Percentiles rank a stretch among this genome's conserved stretches.
These are phyloP conservation scores for Fukomys damarensis DNA, from an alignment of 2,113 vertebrate species.

Conservation along the genomic window DNA sequence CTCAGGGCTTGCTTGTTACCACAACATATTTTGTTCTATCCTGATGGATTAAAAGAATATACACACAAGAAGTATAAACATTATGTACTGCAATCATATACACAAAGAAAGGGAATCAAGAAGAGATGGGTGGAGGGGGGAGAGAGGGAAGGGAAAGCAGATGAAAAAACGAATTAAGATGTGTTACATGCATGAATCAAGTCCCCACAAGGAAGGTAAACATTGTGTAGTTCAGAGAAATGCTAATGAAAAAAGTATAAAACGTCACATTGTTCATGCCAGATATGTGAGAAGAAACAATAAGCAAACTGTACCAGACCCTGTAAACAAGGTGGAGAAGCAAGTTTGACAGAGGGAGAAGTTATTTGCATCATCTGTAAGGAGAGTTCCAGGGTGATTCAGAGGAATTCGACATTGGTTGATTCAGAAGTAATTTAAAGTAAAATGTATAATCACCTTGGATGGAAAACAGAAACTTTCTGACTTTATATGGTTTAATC, in stretches of 20 bases:
- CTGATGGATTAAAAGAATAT: not conserved
- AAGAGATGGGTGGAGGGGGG: not conserved
- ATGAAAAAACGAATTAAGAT: not conserved
- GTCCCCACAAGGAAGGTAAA: not conserved
- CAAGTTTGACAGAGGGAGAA: not conserved
- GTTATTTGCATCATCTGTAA: not conserved
- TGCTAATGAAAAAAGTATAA: not conserved
- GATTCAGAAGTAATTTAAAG: not conserved
- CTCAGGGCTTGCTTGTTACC: not conserved
- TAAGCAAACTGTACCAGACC: not conserved
- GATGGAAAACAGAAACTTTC: not conserved
- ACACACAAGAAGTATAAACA: not conserved
- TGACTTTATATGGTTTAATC: not conserved
- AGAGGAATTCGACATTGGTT: not conserved
- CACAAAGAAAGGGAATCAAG: not conserved
- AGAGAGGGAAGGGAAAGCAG: not conserved
- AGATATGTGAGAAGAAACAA: not conserved
- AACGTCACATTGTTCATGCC: not conserved
- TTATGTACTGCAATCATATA: not conserved
- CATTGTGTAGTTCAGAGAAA: not conserved
- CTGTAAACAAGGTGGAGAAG: not conserved
- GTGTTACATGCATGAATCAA: too few species aligned
- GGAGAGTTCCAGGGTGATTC: not conserved
- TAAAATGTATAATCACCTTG: not conserved
- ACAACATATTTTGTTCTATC: not conserved